These are phyloP conservation scores for Drosophila pseudotalamancana DNA, from an alignment of 2,888 invertebrate species.

Conservation along the genomic window DNA sequence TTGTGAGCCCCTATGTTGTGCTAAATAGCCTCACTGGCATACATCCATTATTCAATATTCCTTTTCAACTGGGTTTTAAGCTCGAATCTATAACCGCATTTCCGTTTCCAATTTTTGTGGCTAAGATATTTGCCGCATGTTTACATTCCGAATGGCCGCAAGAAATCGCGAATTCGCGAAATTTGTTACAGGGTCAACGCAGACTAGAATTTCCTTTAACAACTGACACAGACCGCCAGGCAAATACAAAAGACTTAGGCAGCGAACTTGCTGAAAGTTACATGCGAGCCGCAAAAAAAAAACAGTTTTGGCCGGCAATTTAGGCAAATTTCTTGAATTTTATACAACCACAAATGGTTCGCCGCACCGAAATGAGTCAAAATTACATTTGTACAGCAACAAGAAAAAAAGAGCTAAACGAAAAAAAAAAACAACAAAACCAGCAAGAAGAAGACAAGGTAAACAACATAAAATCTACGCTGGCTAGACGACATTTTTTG, in stretches of 20 bases:
- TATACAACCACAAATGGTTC: slow-evolving; percentile 53
- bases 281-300: slow-evolving; percentile 9
- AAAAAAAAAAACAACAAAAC: slow-evolving; percentile 24
- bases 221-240: slow-evolving; percentile 29
- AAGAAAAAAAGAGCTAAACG: neutral
- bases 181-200: slow-evolving; percentile 77
- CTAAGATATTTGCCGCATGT: slow-evolving; percentile 22
- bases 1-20: neutral
- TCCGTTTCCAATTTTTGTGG: slow-evolving; percentile 22
- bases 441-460: slow-evolving; percentile 49
- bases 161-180: slow-evolving; percentile 47
- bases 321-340: slow-evolving; percentile 73
- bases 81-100: slow-evolving; percentile 23
- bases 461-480: slow-evolving; percentile 47
- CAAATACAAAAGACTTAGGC: slow-evolving; percentile 70
- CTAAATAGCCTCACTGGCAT: slow-evolving; percentile 1
- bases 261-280: slow-evolving; percentile 59
- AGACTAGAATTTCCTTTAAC: slow-evolving; percentile 70
- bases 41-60: slow-evolving; percentile 1
- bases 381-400: slow-evolving; percentile 54
- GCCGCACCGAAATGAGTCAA: slow-evolving; percentile 44
- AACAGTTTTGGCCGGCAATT: slow-evolving; percentile 44
- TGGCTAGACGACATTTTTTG: slow-evolving; percentile 29
- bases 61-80: neutral
- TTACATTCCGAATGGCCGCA: slow-evolving; percentile 27